Percentiles rank a stretch among this genome's conserved stretches.
Conservation (phyloP, 2,113 vertebrate genomes). For the Serilophus lunatus region DNA sequence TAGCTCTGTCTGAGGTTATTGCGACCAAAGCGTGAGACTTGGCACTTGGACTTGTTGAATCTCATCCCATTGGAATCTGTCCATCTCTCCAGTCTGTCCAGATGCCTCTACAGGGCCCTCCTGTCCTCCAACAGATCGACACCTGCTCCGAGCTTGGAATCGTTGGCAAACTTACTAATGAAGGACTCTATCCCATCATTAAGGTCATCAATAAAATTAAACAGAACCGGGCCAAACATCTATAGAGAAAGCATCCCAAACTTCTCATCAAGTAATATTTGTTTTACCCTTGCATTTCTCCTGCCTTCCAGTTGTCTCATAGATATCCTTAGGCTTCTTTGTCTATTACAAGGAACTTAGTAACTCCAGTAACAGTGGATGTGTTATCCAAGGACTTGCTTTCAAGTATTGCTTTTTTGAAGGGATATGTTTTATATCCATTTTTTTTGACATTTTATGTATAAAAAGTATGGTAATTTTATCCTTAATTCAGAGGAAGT, state of each 20-base stretch:
- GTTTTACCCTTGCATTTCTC: not conserved
- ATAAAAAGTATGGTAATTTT: not conserved
- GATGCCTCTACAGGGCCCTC: no score
- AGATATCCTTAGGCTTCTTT: not conserved
- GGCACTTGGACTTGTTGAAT: no score
- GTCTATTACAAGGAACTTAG: not conserved
- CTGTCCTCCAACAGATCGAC: no score
- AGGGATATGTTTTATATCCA: not conserved
- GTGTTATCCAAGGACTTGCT: not conserved
- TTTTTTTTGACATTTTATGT: not conserved
- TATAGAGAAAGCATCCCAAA: not conserved
- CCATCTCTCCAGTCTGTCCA: no score
- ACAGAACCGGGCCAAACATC: no score
- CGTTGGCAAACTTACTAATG: no score
- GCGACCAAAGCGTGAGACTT: no score
- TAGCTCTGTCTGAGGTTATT: no score
- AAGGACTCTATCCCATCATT: no score
- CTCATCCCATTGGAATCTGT: no score
- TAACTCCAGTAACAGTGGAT: accelerated
- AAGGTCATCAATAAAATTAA: no score
- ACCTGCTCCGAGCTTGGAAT: no score
- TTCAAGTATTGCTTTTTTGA: not conserved
- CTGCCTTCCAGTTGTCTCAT: not conserved
- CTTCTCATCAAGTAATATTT: not conserved
- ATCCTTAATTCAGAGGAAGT: slow-evolving; percentile 11